Percentiles rank a stretch among this genome's conserved stretches.
Conservation (phyloP, 2,113 vertebrate species). For the Hylia prasina region DNA sequence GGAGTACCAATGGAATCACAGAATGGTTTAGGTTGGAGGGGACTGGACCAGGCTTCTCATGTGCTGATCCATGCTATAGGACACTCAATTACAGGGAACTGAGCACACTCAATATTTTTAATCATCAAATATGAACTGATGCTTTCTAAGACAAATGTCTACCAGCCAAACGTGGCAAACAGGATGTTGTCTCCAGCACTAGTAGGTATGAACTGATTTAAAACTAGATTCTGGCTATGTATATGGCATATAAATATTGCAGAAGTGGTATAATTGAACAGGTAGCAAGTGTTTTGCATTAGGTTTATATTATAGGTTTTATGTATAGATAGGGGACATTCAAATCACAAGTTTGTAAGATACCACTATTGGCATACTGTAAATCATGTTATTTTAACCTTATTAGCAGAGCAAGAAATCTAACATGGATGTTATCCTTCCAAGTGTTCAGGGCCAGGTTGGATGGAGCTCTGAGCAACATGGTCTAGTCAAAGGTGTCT, state of each 20-base stretch:
- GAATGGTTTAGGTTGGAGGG: background rate
- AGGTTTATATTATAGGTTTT: background rate
- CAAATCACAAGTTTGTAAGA: background rate
- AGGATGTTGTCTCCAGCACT: background rate
- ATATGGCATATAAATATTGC: background rate
- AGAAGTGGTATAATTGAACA: background rate
- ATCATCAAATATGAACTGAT: background rate
- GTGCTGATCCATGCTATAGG: background rate
- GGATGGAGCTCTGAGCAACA: background rate
- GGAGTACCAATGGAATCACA: no score
- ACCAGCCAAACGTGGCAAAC: background rate
- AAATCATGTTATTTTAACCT: background rate
- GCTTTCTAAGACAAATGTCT: background rate
- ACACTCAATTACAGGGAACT: background rate
- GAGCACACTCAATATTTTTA: background rate
- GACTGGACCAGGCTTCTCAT: background rate
- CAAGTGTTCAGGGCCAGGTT: background rate
- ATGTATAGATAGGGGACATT: background rate
- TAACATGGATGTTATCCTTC: background rate
- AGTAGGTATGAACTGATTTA: background rate
- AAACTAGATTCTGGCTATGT: background rate
- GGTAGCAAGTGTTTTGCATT: background rate
- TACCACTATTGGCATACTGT: background rate
- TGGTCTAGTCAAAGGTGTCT: background rate
- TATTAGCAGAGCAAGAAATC: background rate